These are phyloP conservation scores for Rousettus madagascariensis DNA, from an alignment of 2,797 vertebrate species.

Conservation along the genomic window DNA sequence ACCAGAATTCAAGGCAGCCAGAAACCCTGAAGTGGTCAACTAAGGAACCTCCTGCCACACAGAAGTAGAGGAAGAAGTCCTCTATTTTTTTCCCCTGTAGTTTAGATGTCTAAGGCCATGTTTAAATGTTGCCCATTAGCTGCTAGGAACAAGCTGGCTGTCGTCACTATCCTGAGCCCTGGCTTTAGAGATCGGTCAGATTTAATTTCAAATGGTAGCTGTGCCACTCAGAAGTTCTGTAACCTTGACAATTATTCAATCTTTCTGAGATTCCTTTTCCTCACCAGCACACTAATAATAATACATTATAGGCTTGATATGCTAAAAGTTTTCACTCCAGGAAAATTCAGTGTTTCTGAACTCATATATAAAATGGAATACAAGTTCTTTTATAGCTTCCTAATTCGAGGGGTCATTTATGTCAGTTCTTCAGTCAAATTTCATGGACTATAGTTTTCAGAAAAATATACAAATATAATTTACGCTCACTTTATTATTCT, in stretches of 20 bases:
- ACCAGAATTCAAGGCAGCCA: background rate
- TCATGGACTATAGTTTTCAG: background rate
- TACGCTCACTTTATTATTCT: background rate
- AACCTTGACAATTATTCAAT: background rate
- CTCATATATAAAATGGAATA: slow-evolving; percentile 1
- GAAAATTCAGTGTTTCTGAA: background rate
- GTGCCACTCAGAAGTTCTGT: background rate
- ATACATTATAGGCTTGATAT: background rate
- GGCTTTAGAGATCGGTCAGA: background rate
- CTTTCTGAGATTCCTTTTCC: background rate
- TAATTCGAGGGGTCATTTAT: slow-evolving; percentile 12
- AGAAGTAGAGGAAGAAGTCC: background rate
- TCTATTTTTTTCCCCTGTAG: background rate
- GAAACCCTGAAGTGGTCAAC: background rate
- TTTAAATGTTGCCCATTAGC: background rate
- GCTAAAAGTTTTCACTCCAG: background rate
- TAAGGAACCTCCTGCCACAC: background rate
- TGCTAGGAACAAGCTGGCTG: accelerated
- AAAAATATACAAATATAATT: slow-evolving; percentile 16
- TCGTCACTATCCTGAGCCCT: background rate
- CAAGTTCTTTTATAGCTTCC: background rate
- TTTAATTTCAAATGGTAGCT: background rate
- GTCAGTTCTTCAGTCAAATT: slow-evolving; percentile 29
- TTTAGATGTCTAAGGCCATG: background rate
- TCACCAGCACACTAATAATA: background rate